A percentile compares a stretch with the other conserved stretches of the same genome.
These are phyloP conservation scores for Brachypodius melanocephalos DNA, from an alignment of 2,113 vertebrate species.

Conservation along the genomic window DNA sequence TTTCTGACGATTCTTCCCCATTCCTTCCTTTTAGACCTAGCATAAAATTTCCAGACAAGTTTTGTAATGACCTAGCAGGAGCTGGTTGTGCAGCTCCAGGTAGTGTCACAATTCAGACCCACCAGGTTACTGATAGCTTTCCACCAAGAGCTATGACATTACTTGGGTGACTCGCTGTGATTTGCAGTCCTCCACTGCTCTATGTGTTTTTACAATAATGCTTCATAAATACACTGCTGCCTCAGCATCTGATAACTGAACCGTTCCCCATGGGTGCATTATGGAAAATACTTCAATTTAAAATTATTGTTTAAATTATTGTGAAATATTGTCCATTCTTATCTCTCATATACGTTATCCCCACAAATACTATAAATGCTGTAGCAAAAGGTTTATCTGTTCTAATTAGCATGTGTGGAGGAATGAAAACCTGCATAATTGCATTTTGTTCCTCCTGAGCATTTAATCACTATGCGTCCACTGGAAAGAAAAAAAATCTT, in stretches of 20 bases:
- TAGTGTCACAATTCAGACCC: conserved; percentile 1
- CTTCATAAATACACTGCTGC: conserved; percentile 20
- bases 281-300: conserved; percentile 25
- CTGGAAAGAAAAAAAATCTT: not conserved
- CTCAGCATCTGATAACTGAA: conserved; percentile 36
- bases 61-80: conserved; percentile 41
- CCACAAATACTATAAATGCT: conserved; percentile 28
- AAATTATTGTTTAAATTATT: conserved; percentile 51
- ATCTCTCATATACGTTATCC: conserved; percentile 33
- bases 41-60: conserved; percentile 55
- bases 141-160: not conserved
- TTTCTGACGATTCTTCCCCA: conserved; percentile 27
- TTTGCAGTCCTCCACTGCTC: not conserved
- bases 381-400: conserved; percentile 40
- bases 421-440: conserved; percentile 18
- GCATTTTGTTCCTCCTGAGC: conserved; percentile 24
- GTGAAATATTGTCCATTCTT: conserved; percentile 36
- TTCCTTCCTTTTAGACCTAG: not conserved
- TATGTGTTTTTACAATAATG: conserved; percentile 21
- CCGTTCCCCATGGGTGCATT: not conserved
- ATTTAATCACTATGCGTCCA: conserved; percentile 16
- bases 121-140: not conserved
- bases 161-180: not conserved
- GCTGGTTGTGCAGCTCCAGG: not conserved
- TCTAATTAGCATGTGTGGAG: conserved; percentile 39